These are phyloP conservation scores for Campoletis sonorensis DNA, from an alignment of 1,140 invertebrate species.

Conservation along the genomic window DNA sequence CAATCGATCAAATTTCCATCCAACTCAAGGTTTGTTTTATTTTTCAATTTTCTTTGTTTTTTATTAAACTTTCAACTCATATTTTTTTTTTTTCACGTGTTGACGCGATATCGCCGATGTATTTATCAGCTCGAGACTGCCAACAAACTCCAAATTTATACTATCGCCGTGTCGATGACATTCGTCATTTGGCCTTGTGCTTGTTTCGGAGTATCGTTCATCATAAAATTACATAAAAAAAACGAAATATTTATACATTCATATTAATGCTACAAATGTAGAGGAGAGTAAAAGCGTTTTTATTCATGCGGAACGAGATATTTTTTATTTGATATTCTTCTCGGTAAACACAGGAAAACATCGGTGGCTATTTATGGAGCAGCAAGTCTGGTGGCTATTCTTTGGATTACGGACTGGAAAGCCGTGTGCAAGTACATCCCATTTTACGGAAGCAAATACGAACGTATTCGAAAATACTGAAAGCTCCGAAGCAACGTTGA, in stretches of 20 bases:
- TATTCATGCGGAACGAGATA: neutral
- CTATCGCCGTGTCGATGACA: neutral
- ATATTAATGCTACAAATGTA: neutral
- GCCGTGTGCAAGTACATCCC: constrained; percentile 83
- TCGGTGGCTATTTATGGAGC: constrained; percentile 80
- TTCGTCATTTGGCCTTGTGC: too few relatives aligned
- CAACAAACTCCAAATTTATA: neutral
- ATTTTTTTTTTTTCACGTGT: neutral
- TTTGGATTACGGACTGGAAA: constrained; percentile 88
- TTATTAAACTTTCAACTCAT: neutral
- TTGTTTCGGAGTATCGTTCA: neutral
- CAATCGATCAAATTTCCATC: constrained; percentile 10
- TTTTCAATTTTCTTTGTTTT: neutral
- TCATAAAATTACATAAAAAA: constrained; percentile 8
- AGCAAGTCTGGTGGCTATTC: constrained; percentile 76
- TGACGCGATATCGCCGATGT: neutral
- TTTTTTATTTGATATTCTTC: constrained; percentile 19
- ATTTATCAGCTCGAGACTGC: neutral
- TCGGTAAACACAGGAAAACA: constrained; percentile 73
- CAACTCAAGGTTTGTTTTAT: constrained; percentile 21
- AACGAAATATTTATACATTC: neutral
- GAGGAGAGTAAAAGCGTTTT: neutral
- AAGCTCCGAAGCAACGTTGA: neutral
- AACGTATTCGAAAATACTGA: constrained; percentile 60
- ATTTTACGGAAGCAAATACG: constrained; percentile 85